phyloP scores from a whole-genome alignment of 2,797 vertebrate genomes.

The Miichthys miiuy region DNA sequence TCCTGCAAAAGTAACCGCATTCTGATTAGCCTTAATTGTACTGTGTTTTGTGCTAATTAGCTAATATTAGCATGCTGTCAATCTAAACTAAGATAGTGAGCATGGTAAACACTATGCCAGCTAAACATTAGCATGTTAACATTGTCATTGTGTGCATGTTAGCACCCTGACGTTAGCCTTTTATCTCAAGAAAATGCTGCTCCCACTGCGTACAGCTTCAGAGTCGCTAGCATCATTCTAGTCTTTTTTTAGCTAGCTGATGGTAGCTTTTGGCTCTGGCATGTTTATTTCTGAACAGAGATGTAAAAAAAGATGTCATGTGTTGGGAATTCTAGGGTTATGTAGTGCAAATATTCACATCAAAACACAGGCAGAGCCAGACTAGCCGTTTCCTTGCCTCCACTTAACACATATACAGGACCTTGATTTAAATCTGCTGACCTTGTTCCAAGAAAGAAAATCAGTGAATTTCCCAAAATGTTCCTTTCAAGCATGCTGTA shows the following conservation, averaged over 20 bases:
- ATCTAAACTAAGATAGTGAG: not conserved
- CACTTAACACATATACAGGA: not conserved
- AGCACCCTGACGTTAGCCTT: not conserved
- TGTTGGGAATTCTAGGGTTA: not conserved
- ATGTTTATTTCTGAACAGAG: not conserved
- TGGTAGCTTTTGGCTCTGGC: not conserved
- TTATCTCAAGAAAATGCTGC: not conserved
- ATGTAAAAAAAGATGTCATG: not conserved
- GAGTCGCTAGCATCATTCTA: not conserved
- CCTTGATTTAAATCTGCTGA: conserved; percentile 1
- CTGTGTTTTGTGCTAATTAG: not conserved
- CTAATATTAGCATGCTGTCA: not conserved
- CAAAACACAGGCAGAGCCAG: not conserved
- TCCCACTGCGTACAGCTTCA: not conserved
- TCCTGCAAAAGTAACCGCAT: not conserved
- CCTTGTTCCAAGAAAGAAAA: conserved; percentile 1
- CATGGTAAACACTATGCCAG: not conserved
- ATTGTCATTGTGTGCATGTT: too few species aligned
- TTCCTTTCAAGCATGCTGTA: not conserved
- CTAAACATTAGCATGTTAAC: not conserved
- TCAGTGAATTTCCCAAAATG: not conserved
- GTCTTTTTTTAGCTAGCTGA: not conserved
- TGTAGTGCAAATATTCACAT: not conserved
- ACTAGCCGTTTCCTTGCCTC: not conserved
- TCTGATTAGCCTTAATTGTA: not conserved